Percentiles rank a stretch among this genome's conserved stretches.
phyloP scores from a whole-genome alignment of 2,888 invertebrate genomes.

The Globia sparganii region DNA sequence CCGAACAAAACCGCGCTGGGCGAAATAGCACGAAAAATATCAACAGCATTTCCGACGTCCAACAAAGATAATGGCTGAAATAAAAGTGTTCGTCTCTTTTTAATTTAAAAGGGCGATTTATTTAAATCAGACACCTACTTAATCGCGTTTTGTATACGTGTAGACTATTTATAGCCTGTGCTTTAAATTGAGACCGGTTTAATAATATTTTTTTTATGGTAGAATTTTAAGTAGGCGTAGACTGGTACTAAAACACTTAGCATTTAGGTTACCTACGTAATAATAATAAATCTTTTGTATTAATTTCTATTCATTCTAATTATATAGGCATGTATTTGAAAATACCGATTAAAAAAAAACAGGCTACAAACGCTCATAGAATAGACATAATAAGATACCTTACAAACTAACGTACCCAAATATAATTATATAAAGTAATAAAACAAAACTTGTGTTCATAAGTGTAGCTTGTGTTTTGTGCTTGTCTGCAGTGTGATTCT shows the following conservation, averaged over 20 bases:
- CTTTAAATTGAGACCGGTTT: constrained; percentile 14
- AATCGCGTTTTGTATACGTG: constrained; percentile 45
- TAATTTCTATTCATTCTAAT: neutral
- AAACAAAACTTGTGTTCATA: no score
- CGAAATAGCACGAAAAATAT: constrained; percentile 74
- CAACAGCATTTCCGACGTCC: constrained; percentile 62
- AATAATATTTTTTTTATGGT: constrained; percentile 12
- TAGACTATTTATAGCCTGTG: constrained; percentile 27
- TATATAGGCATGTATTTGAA: neutral
- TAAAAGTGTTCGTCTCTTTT: constrained; percentile 42
- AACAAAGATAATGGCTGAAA: constrained; percentile 56
- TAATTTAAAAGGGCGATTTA: constrained; percentile 53
- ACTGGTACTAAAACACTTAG: neutral
- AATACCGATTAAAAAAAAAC: neutral
- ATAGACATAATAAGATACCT: no score
- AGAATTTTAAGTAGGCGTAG: neutral
- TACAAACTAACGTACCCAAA: no score
- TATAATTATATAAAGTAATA: no score
- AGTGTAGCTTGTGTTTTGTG: no score
- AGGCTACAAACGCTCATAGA: no score
- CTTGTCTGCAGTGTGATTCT: no score
- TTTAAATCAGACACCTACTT: constrained; percentile 54
- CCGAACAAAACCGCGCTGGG: constrained; percentile 68
- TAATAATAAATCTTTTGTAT: neutral
- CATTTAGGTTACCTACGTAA: neutral